Conservation (phyloP, 2,888 invertebrate genomes). For the Nomada lathburiana region DNA sequence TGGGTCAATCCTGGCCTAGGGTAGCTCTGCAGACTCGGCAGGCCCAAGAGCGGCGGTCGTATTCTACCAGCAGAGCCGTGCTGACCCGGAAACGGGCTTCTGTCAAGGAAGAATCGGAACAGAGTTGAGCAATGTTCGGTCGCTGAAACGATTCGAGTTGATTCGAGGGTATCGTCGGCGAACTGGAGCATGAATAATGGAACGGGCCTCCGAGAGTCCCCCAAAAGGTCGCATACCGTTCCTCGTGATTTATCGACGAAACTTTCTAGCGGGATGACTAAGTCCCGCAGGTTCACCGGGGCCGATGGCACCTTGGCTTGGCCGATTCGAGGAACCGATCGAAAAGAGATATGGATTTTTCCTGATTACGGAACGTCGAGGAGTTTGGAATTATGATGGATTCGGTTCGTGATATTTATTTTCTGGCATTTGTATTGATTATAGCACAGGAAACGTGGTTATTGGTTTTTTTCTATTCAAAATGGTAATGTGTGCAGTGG, state of each 20-base stretch:
- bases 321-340: not conserved
- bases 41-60: slow-evolving; percentile 75
- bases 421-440: too few species aligned
- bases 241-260: slow-evolving; percentile 52
- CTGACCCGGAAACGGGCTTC: slow-evolving; percentile 71
- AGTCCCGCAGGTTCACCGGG: slow-evolving; percentile 6
- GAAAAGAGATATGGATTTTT: not conserved
- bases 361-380: not conserved
- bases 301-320: not conserved
- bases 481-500: too few species aligned
- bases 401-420: too few species aligned
- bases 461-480: too few species aligned
- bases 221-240: slow-evolving; percentile 47
- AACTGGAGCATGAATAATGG: slow-evolving; percentile 69
- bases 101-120: slow-evolving; percentile 31
- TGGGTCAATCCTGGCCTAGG: slow-evolving; percentile 76
- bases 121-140: not conserved
- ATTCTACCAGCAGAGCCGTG: slow-evolving; percentile 74
- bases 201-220: slow-evolving; percentile 36
- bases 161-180: slow-evolving; percentile 41
- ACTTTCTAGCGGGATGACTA: slow-evolving; percentile 33
- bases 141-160: not conserved
- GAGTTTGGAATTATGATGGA: not conserved
- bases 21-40: slow-evolving; percentile 77
- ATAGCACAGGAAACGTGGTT: too few species aligned